Evolutionary conservation across 2,797 vertebrate species (phyloP).

Genomic region (Tauraco hartlaubi): DNA sequence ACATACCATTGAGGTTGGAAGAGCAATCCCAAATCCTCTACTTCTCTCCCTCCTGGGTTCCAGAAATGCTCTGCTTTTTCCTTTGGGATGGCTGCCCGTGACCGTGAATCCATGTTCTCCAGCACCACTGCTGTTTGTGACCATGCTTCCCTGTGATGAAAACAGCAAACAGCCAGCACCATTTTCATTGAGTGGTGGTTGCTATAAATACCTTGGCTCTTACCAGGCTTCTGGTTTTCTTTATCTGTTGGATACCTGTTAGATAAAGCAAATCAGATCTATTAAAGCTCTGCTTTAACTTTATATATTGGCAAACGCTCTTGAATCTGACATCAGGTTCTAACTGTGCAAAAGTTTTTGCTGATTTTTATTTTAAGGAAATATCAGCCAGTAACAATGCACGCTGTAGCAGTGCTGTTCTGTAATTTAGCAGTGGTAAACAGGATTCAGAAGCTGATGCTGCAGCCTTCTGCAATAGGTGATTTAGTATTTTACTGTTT

Average conservation of each 20-base stretch:
- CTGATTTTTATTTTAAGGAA: slow-evolving; percentile 12
- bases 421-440: slow-evolving; percentile 8
- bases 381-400: background rate
- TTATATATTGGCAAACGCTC: background rate
- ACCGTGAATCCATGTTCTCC: background rate
- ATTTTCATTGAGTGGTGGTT: background rate
- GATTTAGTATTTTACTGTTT: background rate
- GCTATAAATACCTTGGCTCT: background rate
- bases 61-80: background rate
- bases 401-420: background rate
- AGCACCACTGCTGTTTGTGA: background rate
- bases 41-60: background rate
- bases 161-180: background rate
- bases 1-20: background rate
- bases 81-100: background rate
- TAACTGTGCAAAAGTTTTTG: slow-evolving; percentile 6
- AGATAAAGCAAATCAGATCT: slow-evolving; percentile 21
- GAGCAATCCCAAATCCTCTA: background rate
- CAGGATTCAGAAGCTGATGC: background rate
- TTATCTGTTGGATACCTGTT: background rate
- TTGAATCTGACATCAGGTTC: slow-evolving; percentile 24
- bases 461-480: background rate
- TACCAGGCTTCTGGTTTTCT: background rate
- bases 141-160: background rate
- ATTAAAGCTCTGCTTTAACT: slow-evolving; percentile 8